phyloP scores from a whole-genome alignment of 2,113 vertebrate species.

The Romanogobio albipinnatus region DNA sequence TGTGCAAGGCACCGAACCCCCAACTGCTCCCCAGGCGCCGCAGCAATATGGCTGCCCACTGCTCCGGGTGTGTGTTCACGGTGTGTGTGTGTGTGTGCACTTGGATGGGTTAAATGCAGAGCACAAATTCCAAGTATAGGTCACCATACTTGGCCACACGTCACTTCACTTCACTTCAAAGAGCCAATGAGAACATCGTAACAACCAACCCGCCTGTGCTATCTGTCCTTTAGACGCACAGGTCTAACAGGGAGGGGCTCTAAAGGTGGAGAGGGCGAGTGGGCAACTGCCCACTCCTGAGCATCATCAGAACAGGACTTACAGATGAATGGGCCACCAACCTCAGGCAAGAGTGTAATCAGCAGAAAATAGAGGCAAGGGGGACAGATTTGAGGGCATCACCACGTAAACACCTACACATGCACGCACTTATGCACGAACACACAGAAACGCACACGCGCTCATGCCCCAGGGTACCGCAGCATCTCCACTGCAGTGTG shows the following conservation, averaged over 20 bases:
- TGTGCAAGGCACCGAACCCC: too few relatives aligned
- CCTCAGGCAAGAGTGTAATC: constrained; percentile 42
- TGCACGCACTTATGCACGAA: constrained; percentile 48
- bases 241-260: not conserved
- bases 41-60: too few relatives aligned
- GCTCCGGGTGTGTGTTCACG: too few relatives aligned
- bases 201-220: not conserved
- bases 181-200: not conserved
- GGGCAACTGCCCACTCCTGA: constrained; percentile 24
- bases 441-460: constrained; percentile 33
- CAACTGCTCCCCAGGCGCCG: too few relatives aligned
- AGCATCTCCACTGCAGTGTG: constrained; percentile 64
- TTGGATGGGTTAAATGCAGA: too few relatives aligned
- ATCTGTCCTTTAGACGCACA: not conserved
- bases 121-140: too few relatives aligned
- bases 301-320: constrained; percentile 34
- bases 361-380: constrained; percentile 36
- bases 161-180: too few relatives aligned
- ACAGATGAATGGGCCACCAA: constrained; percentile 41
- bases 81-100: too few relatives aligned
- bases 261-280: constrained; percentile 12
- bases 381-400: constrained; percentile 43
- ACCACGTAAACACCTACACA: constrained; percentile 34
- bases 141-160: too few relatives aligned
- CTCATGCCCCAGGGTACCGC: constrained; percentile 63